Percentiles rank a stretch among this genome's conserved stretches.
Conservation (phyloP, 2,113 vertebrate species). For the Aphyosemion australe region DNA sequence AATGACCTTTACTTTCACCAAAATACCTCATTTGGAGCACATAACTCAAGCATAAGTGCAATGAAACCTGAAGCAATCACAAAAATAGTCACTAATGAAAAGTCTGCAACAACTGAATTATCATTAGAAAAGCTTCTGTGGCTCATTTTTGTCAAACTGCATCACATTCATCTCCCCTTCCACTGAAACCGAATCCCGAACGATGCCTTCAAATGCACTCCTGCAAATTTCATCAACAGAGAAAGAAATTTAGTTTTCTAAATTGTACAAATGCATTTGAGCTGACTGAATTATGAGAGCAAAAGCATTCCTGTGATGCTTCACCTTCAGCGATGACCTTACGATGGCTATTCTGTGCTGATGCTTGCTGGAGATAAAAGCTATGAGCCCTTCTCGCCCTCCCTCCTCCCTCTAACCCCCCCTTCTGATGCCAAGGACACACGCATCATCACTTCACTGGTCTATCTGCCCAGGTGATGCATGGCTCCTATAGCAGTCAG, state of each 20-base stretch:
- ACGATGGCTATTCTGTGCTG: conserved; percentile 59
- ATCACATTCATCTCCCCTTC: conserved; percentile 10
- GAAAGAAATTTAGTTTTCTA: conserved; percentile 30
- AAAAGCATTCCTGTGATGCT: conserved; percentile 50
- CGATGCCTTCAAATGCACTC: conserved; percentile 29
- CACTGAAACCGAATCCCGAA: not conserved
- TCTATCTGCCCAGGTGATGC: conserved; percentile 74
- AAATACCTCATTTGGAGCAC: conserved; percentile 8
- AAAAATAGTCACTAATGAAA: conserved; percentile 8
- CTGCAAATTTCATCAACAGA: conserved; percentile 32
- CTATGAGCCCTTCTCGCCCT: conserved; percentile 55
- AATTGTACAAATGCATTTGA: conserved; percentile 42
- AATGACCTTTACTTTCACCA: conserved; percentile 10
- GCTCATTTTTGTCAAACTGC: not conserved
- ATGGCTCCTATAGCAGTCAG: conserved; percentile 70
- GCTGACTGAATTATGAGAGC: conserved; percentile 59
- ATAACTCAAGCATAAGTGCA: not conserved
- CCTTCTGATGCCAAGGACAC: conserved; percentile 64
- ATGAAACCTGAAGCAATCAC: conserved; percentile 5
- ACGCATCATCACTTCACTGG: conserved; percentile 70
- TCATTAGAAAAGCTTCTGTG: conserved; percentile 14
- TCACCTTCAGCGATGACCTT: conserved; percentile 73
- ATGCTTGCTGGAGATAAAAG: conserved; percentile 72
- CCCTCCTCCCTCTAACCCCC: not conserved
- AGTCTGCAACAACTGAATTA: not conserved